phyloP scores from a whole-genome alignment of 2,797 vertebrate species.

The Squalus acanthias region DNA sequence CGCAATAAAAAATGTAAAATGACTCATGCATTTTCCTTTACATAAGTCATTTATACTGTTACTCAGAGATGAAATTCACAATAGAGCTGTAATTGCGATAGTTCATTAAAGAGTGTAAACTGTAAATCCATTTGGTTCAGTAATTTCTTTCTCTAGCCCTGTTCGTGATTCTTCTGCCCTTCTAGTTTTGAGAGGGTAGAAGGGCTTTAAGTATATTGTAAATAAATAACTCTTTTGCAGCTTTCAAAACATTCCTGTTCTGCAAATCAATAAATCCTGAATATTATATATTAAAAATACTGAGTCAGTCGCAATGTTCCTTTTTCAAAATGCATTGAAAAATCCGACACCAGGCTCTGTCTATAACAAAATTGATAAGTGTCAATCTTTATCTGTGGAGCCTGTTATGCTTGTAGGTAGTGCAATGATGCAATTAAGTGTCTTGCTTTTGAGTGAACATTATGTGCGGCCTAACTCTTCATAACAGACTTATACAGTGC shows the following conservation, averaged over 20 bases:
- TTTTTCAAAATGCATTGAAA: neutral
- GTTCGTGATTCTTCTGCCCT: neutral
- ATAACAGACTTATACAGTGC: neutral
- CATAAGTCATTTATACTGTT: neutral
- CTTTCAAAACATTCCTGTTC: neutral
- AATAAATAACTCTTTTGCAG: neutral
- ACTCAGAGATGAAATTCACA: neutral
- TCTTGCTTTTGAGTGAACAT: neutral
- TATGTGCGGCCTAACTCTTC: neutral
- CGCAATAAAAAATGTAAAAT: neutral
- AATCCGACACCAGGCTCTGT: neutral
- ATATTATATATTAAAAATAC: neutral
- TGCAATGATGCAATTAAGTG: neutral
- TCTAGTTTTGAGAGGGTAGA: neutral
- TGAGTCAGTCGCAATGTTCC: neutral
- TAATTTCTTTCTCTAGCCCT: neutral
- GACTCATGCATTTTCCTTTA: neutral
- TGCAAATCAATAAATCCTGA: neutral
- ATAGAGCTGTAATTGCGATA: neutral
- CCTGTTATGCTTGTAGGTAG: neutral
- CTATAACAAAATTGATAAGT: neutral
- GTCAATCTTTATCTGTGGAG: neutral
- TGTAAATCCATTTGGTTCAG: neutral
- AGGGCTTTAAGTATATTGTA: neutral
- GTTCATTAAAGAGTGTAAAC: neutral